Conservation (phyloP, 2,888 invertebrate species). For the Melinaea marsaeus region DNA sequence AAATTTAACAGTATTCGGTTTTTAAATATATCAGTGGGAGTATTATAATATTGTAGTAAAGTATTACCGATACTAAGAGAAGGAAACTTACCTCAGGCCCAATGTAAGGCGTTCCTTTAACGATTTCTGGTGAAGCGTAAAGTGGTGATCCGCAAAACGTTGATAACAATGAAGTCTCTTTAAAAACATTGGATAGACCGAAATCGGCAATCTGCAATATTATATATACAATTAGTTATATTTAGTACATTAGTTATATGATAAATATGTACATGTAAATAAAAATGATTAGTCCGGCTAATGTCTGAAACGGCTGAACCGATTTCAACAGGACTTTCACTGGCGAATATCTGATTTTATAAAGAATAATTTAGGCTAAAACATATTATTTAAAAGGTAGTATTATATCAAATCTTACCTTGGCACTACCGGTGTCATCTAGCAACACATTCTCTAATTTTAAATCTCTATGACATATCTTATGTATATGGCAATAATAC, state of each 20-base stretch:
- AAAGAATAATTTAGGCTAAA: no score
- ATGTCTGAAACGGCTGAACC: no score
- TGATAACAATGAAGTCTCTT: slow-evolving; percentile 88
- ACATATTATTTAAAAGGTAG: no score
- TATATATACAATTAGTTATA: slow-evolving; percentile 7
- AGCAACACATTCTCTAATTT: slow-evolving; percentile 96
- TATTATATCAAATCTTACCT: slow-evolving; percentile 80
- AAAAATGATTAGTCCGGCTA: no score
- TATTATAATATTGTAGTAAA: not conserved
- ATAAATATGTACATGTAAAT: not conserved
- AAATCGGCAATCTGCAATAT: slow-evolving; percentile 95
- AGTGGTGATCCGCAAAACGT: slow-evolving; percentile 98
- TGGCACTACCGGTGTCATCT: slow-evolving; percentile 95
- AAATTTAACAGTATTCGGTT: no score
- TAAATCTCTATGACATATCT: slow-evolving; percentile 97
- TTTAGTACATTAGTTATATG: not conserved
- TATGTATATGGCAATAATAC: slow-evolving; percentile 98
- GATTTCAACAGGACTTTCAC: no score
- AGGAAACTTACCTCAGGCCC: slow-evolving; percentile 89
- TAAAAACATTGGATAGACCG: slow-evolving; percentile 97
- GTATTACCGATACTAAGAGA: not conserved
- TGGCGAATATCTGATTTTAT: no score
- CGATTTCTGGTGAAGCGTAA: slow-evolving; percentile 98
- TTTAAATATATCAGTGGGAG: not conserved
- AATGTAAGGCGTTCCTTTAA: slow-evolving; percentile 96